Evolutionary conservation across 2,113 vertebrate species (phyloP), one percentile per base, ranked within the genome.

Genomic region (Laticauda laticaudata): DNA sequence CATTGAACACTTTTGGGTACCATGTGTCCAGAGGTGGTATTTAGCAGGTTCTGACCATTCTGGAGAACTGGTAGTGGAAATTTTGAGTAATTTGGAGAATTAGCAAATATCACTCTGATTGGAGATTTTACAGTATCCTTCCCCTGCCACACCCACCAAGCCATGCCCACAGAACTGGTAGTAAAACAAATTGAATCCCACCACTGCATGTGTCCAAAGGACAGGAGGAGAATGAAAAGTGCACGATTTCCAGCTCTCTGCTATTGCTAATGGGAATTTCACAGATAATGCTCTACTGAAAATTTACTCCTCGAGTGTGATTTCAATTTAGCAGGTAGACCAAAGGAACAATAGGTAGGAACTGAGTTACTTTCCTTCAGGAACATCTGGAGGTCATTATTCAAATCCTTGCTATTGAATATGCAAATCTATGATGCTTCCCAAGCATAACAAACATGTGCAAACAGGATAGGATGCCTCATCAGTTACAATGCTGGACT

Each of bases 381-480:
- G 87, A 91, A 56, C 88, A 45, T 86, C 34, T 75, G 64, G 57
- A 43, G 61, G 11, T 24, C 86, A 89, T 21, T 85, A 88, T 26
- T 92, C 81, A 43, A 93, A 86, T 24, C 12, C n/a, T 2, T 88
- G 45, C 54, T 88, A 0, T 48, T 86, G 59, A 75, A 5, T 0
- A 92, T 1, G 23, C 86, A 51, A 61, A 86, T 81, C 81, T 61
- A 39, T 85, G 43, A 81, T 29, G 4, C 90, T 91, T 86, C 43
- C 21, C 93, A 90, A 92, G 95, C 93, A 81, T 64, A 94, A 95
- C 93, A 57, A 86, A 95, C 56, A 39, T 56, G 61, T 51, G 18
- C 94, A 94, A 92, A 94, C 86, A 96, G 87, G 94, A 94, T 91
- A 93, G 94, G 90, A 95, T 85, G 93, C 45, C 94, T 91, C 94